Percentiles rank a stretch among this genome's conserved stretches.
Conservation (phyloP, 2,797 vertebrate species). For the Enteromius treurensis region DNA sequence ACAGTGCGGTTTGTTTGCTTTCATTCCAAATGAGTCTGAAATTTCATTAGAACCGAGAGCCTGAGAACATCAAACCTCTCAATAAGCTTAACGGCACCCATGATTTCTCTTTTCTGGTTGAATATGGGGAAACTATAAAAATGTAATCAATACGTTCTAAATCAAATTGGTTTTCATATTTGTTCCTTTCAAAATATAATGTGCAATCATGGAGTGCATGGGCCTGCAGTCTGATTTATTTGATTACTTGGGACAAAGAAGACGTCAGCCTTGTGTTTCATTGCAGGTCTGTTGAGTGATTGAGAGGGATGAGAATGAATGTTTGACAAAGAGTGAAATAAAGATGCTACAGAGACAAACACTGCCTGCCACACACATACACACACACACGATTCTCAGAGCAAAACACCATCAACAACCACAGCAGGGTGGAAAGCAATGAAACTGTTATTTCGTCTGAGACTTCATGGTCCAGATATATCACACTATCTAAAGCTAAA, state of each 20-base stretch:
- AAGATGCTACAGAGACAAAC: constrained; percentile 25
- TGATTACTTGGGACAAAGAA: constrained; percentile 21
- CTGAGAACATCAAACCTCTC: not conserved
- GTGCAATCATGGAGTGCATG: constrained; percentile 26
- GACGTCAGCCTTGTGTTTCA: constrained; percentile 14
- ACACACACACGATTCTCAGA: constrained; percentile 34
- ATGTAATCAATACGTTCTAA: constrained; percentile 36
- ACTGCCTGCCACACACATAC: constrained; percentile 12
- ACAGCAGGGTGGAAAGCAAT: constrained; percentile 72
- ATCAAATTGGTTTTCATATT: constrained; percentile 31
- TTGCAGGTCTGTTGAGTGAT: constrained; percentile 4
- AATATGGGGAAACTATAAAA: constrained; percentile 19
- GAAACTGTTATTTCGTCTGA: constrained; percentile 65
- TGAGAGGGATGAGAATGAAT: constrained; percentile 29
- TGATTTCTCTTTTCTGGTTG: constrained; percentile 25
- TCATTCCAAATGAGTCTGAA: constrained; percentile 21
- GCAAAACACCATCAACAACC: constrained; percentile 74
- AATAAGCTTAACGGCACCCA: constrained; percentile 1
- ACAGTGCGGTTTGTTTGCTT: constrained; percentile 31
- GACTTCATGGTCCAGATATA: constrained; percentile 29
- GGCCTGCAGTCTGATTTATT: constrained; percentile 17
- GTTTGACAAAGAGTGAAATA: constrained; percentile 32
- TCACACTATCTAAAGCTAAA: constrained; percentile 26
- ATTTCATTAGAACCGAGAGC: constrained; percentile 29
- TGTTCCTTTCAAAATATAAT: constrained; percentile 26